A percentile compares a stretch with the other conserved stretches of the same genome.
Evolutionary conservation across 1,140 invertebrate genomes (phyloP).

Genomic region (Apis florea): DNA sequence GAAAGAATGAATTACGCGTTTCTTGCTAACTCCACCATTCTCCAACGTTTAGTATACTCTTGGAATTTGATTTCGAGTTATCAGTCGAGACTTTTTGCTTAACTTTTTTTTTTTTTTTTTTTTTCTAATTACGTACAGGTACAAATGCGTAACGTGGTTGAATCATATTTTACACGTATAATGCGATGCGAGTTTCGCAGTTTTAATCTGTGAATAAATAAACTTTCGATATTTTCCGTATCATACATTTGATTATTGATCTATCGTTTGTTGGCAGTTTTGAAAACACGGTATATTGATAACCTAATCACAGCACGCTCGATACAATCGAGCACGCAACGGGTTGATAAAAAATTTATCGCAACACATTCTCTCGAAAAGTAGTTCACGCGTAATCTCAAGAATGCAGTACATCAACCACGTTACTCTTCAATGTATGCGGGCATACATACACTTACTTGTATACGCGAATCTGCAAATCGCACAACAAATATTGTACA

Average conservation of each 20-base stretch:
- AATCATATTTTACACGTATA: neutral
- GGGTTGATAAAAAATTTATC: conserved; percentile 52
- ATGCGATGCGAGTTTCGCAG: neutral
- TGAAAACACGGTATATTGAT: conserved; percentile 4
- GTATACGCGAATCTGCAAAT: conserved; percentile 39
- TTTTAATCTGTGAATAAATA: neutral
- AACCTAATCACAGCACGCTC: conserved; percentile 42
- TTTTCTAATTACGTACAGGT: neutral
- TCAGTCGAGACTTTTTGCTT: neutral
- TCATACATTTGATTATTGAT: conserved; percentile 1
- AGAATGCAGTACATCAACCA: conserved; percentile 55
- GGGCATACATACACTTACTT: neutral
- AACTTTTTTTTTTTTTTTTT: neutral
- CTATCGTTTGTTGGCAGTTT: conserved; percentile 4
- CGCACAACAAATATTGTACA: conserved; percentile 59
- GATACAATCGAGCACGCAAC: conserved; percentile 23
- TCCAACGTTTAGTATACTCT: neutral
- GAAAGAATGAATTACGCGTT: conserved; percentile 24
- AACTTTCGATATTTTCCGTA: neutral
- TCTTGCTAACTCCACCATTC: conserved; percentile 9
- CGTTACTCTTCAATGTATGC: conserved; percentile 16
- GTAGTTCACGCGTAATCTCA: conserved; percentile 62
- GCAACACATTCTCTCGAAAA: conserved; percentile 38
- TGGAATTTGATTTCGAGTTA: neutral
- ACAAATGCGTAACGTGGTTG: too few species aligned